phyloP scores from a whole-genome alignment of 2,113 vertebrate species.

The Ifrita kowaldi region DNA sequence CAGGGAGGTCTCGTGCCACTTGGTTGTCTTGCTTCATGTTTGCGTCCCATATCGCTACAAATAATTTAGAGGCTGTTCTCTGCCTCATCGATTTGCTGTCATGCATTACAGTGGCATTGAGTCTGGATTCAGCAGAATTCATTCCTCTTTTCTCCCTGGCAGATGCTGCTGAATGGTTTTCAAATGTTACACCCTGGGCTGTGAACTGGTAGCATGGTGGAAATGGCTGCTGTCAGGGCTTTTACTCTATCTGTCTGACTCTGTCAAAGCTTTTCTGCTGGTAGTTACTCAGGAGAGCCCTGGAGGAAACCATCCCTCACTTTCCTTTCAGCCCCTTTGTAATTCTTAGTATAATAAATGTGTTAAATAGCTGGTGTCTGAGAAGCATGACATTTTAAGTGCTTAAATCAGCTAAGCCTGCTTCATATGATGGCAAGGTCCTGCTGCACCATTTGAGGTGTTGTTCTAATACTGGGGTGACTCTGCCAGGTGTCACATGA shows the following conservation, averaged over 20 bases:
- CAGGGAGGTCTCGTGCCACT: neutral
- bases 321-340: constrained; percentile 11
- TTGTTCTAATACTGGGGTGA: neutral
- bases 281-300: neutral
- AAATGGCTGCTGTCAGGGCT: neutral
- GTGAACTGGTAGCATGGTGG: neutral
- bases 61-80: neutral
- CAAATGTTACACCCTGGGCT: neutral
- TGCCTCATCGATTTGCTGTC: neutral
- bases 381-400: neutral
- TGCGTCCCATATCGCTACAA: neutral
- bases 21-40: neutral
- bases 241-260: neutral
- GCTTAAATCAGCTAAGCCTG: neutral
- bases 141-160: neutral
- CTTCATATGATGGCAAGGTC: neutral
- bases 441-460: neutral
- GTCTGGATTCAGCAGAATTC: neutral
- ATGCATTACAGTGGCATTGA: neutral
- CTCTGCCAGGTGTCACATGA: neutral
- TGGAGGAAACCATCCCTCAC: neutral
- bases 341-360: neutral
- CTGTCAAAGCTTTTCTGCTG: neutral
- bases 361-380: neutral
- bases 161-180: neutral